Percentiles rank a stretch among this genome's conserved stretches.
Evolutionary conservation across 2,888 invertebrate species (phyloP).

Genomic region (Epinotia brunnichana): DNA sequence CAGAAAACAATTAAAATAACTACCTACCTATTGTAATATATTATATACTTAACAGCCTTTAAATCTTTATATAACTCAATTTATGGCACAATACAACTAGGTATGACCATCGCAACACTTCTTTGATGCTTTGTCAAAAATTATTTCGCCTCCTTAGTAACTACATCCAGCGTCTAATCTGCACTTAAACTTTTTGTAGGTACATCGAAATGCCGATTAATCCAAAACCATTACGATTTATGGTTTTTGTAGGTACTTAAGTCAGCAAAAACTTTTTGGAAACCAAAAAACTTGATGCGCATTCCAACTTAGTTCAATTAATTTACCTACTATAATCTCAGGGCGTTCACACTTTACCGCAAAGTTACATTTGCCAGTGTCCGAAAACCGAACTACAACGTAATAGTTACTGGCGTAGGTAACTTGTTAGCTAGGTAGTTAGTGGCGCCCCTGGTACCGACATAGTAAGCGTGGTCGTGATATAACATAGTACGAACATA

Average conservation of each 20-base stretch:
- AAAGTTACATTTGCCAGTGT: conserved; percentile 11
- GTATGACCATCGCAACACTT: not conserved
- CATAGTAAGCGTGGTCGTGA: conserved; percentile 47
- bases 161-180: conserved; percentile 26
- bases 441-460: conserved; percentile 11
- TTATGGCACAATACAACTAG: not conserved
- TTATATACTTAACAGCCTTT: not conserved
- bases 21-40: not conserved
- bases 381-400: conserved; percentile 7
- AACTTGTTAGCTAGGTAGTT: conserved; percentile 18
- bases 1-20: too few species aligned
- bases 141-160: not conserved
- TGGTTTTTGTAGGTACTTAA: conserved; percentile 34
- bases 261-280: conserved; percentile 44
- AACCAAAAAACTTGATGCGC: conserved; percentile 49
- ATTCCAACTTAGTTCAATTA: conserved; percentile 57
- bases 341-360: conserved; percentile 62
- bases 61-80: not conserved
- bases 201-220: conserved; percentile 34
- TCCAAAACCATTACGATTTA: conserved; percentile 42
- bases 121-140: not conserved
- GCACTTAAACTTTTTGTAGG: conserved; percentile 34
- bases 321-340: conserved; percentile 65
- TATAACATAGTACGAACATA: conserved; percentile 53
- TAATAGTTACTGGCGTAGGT: conserved; percentile 12